Evolutionary conservation across 2,888 invertebrate species (phyloP).

Genomic region (Ypsolopha scabrella): DNA sequence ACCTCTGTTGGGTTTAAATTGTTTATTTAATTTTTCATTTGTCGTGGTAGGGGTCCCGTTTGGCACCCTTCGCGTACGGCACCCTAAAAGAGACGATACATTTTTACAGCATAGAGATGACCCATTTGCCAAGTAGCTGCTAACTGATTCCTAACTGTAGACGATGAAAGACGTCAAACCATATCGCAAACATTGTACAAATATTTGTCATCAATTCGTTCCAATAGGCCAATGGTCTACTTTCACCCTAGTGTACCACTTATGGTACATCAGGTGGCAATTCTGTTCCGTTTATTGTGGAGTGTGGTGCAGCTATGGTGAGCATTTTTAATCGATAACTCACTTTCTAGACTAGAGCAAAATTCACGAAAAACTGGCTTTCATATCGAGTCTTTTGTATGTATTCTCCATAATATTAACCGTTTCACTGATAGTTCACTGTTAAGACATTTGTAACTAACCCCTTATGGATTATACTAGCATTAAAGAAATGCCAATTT

Average conservation of each 20-base stretch:
- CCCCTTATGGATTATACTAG: too few relatives aligned
- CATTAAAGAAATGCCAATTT: too few relatives aligned
- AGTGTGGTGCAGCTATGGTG: not conserved
- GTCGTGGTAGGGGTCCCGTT: too few relatives aligned
- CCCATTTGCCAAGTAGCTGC: too few relatives aligned
- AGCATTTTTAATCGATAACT: too few relatives aligned
- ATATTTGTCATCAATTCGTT: slow-evolving; percentile 20
- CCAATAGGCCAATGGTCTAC: slow-evolving; percentile 26
- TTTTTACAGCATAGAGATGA: too few relatives aligned
- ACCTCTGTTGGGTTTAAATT: too few relatives aligned
- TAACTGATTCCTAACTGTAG: too few relatives aligned
- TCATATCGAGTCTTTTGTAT: not conserved
- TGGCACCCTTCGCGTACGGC: too few relatives aligned
- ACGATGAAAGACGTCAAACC: not conserved
- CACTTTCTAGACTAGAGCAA: not conserved
- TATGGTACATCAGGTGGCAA: not conserved
- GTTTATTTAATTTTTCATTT: too few relatives aligned
- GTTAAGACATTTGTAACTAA: too few relatives aligned
- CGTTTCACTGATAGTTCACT: not conserved
- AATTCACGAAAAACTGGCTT: not conserved
- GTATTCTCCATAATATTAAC: not conserved
- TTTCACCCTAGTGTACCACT: slow-evolving; percentile 27
- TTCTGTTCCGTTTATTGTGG: not conserved
- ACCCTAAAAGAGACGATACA: too few relatives aligned
- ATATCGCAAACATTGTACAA: not conserved